phyloP scores from a whole-genome alignment of 2,888 invertebrate species.

The Nomada lathburiana region DNA sequence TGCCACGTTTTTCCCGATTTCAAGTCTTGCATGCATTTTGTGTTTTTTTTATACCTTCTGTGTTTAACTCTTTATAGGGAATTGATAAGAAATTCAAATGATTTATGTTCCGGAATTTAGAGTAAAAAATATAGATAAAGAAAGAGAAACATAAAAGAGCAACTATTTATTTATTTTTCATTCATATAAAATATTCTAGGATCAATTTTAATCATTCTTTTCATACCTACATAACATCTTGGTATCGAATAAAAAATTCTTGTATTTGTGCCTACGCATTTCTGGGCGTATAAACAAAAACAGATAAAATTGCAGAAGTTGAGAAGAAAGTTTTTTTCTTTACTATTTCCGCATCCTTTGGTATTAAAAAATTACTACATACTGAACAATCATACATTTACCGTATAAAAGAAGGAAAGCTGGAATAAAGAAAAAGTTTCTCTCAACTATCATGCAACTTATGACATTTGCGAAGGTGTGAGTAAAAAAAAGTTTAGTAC shows the following conservation, averaged over 20 bases:
- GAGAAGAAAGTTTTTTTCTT: conserved; percentile 25
- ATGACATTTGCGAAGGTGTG: conserved; percentile 22
- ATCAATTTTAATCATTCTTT: conserved; percentile 16
- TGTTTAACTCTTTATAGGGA: conserved; percentile 43
- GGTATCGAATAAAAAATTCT: conserved; percentile 31
- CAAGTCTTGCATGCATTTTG: conserved; percentile 39
- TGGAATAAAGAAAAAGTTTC: conserved; percentile 26
- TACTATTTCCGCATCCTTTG: conserved; percentile 8
- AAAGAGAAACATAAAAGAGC: conserved; percentile 9
- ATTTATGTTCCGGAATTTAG: conserved; percentile 29
- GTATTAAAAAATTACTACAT: conserved; percentile 10
- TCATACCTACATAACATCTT: conserved; percentile 11
- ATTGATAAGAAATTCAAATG: conserved; percentile 33
- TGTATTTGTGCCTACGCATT: conserved; percentile 56
- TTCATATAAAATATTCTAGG: conserved; percentile 16
- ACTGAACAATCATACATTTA: conserved; percentile 48
- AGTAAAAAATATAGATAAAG: conserved; percentile 25
- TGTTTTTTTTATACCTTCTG: conserved; percentile 37
- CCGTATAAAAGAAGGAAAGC: conserved; percentile 16
- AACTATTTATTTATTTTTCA: conserved; percentile 32
- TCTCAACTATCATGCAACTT: conserved; percentile 18
- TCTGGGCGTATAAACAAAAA: conserved; percentile 30
- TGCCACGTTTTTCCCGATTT: conserved; percentile 37
- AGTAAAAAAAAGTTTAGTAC: conserved; percentile 28
- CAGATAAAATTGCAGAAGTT: conserved; percentile 23